Conservation (phyloP, 2,888 invertebrate genomes). For the Dicroscelio sp. region DNA sequence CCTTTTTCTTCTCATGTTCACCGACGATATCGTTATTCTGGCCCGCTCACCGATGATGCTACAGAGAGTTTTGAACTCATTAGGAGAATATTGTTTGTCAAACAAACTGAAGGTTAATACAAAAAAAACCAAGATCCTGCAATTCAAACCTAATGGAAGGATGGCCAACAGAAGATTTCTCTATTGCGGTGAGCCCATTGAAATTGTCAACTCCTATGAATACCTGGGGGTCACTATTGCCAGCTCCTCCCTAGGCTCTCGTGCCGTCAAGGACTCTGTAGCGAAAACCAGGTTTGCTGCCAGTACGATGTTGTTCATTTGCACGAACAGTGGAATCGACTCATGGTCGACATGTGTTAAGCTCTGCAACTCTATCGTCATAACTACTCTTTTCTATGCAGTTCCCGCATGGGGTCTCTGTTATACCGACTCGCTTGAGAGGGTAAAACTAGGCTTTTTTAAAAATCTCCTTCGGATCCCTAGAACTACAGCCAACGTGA, state of each 20-base stretch:
- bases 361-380: not conserved
- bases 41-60: no score
- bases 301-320: not conserved
- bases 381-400: not conserved
- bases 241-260: not conserved
- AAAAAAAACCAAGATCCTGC: not conserved
- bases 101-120: not conserved
- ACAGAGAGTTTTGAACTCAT: no score
- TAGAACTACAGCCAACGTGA: not conserved
- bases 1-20: no score
- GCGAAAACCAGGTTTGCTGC: not conserved
- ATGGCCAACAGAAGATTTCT: not conserved
- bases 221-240: conserved; percentile 3
- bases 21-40: no score
- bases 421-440: not conserved
- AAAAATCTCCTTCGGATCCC: not conserved
- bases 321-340: not conserved
- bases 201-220: not conserved
- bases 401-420: not conserved
- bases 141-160: not conserved
- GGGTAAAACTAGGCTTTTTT: not conserved
- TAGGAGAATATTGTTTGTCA: not conserved
- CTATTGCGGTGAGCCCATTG: not conserved
- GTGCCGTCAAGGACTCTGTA: not conserved
- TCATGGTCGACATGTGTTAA: not conserved